Conservation (phyloP, 2,888 invertebrate species). For the Cryptocephalus moraei region DNA sequence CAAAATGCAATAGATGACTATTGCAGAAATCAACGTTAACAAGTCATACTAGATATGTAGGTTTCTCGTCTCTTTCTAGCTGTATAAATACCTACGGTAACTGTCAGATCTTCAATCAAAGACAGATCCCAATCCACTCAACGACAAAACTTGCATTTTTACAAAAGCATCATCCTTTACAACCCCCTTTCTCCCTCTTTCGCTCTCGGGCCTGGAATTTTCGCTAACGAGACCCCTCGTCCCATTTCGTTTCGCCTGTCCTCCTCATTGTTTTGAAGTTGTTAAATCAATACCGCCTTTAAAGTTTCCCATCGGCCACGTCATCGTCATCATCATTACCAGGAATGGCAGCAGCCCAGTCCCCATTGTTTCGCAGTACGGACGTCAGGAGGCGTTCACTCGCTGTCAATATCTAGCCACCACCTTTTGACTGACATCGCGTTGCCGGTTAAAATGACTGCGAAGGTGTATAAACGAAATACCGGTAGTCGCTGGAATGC, state of each 20-base stretch:
- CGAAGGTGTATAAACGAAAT: conserved; percentile 10
- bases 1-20: too few relatives aligned
- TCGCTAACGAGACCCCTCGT: too few relatives aligned
- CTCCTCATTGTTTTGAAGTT: conserved; percentile 9
- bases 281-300: conserved; percentile 8
- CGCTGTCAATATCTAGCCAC: conserved; percentile 16
- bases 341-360: conserved; percentile 7
- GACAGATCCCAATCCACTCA: too few relatives aligned
- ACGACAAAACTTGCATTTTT: too few relatives aligned
- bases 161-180: too few relatives aligned
- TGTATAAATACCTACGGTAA: too few relatives aligned
- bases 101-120: too few relatives aligned
- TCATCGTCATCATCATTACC: conserved; percentile 8
- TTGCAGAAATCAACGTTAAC: too few relatives aligned
- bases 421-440: conserved; percentile 15
- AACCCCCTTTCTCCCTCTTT: too few relatives aligned
- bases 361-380: conserved; percentile 17
- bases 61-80: too few relatives aligned
- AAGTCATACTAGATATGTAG: too few relatives aligned
- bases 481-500: conserved; percentile 11
- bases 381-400: conserved; percentile 17
- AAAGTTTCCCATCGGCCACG: conserved; percentile 5
- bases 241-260: not conserved
- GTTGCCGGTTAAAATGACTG: conserved; percentile 12
- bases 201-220: too few relatives aligned